Evolutionary conservation across 1,140 invertebrate genomes (phyloP).

Genomic region (Halesus radiatus): DNA sequence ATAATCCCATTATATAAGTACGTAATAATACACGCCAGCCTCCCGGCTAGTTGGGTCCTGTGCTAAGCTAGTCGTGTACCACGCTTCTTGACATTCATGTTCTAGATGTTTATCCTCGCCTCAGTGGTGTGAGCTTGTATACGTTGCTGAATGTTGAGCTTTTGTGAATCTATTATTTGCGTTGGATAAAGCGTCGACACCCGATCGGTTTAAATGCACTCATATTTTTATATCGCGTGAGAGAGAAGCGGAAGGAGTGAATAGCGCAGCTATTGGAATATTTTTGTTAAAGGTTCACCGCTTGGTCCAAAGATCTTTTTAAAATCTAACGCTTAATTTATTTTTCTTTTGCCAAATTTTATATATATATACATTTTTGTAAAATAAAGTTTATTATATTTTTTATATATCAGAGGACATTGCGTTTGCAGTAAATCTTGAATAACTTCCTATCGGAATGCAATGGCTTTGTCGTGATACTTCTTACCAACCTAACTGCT

Average conservation of each 20-base stretch:
- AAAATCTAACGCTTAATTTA: slow-evolving; percentile 32
- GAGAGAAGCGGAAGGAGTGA: slow-evolving; percentile 14
- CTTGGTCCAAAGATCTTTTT: slow-evolving; percentile 40
- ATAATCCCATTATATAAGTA: slow-evolving; percentile 10
- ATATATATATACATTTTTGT: slow-evolving; percentile 35
- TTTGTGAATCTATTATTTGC: slow-evolving; percentile 4
- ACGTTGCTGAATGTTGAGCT: not conserved
- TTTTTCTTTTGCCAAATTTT: slow-evolving; percentile 34
- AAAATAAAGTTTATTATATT: slow-evolving; percentile 33
- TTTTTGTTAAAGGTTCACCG: slow-evolving; percentile 24
- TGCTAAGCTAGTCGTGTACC: not conserved
- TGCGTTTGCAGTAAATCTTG: slow-evolving; percentile 7
- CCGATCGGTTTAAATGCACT: slow-evolving; percentile 27
- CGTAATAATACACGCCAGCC: slow-evolving; percentile 21
- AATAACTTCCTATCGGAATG: not conserved
- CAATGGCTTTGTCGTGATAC: too few species aligned
- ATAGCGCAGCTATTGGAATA: slow-evolving; percentile 30
- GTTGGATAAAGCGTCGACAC: slow-evolving; percentile 23
- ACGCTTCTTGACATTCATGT: slow-evolving; percentile 7
- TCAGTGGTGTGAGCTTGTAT: slow-evolving; percentile 5
- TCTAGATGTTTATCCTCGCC: not conserved
- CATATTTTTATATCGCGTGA: slow-evolving; percentile 45
- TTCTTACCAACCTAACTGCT: too few species aligned
- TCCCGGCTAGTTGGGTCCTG: too few species aligned
- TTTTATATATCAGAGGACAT: slow-evolving; percentile 14